Evolutionary conservation across 1,140 invertebrate species (phyloP), one percentile per base, ranked within the genome.

Genomic region (Panulirus ornatus): DNA sequence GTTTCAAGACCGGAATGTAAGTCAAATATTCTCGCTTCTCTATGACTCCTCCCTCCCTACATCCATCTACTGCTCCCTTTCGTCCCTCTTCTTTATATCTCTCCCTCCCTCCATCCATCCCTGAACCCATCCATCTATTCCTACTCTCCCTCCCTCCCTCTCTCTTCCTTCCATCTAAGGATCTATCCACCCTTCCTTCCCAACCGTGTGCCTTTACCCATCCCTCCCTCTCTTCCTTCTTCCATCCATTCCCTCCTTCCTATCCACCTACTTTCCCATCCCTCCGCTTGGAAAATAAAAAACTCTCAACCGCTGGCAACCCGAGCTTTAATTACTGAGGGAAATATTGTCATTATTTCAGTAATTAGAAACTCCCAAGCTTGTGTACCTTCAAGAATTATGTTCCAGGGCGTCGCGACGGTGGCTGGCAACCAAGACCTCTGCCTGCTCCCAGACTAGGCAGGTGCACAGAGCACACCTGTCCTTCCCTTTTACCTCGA

Each of bases 291-390:
- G n/a, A n/a, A n/a, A n/a, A n/a, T 58, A 22, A 11, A 11, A 11
- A 58, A 58, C 22, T 58, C 51, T 22, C 22, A 11, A 58, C 51
- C 51, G 11, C 51, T 58, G 11, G 51, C 51, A 58, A 11, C 51
- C 22, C 51, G 11, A 11, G 51, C 11, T 22, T 58, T 58, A 58
- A 22, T 70, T 70, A 70, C 66, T n/a, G 16, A 11, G 66, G 66
- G 66, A 70, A 70, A 70, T 70, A 70, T 70, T n/a, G 22, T 22
- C 66, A 70, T 70, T 70, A 70, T 70, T 70, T 22, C 27, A 34
- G 66, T 70, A 70, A 70, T 70, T 70, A 70, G 66, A 34, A 70
- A 34, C 27, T 9, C 27, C 22, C 27, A n/a, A n/a, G 66, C n/a
- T 5, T 19, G 66, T 70, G 27, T 70, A 70, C 66, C 66, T 70